Evolutionary conservation across 2,888 invertebrate species (phyloP).

Genomic region (Coleophora deauratella): DNA sequence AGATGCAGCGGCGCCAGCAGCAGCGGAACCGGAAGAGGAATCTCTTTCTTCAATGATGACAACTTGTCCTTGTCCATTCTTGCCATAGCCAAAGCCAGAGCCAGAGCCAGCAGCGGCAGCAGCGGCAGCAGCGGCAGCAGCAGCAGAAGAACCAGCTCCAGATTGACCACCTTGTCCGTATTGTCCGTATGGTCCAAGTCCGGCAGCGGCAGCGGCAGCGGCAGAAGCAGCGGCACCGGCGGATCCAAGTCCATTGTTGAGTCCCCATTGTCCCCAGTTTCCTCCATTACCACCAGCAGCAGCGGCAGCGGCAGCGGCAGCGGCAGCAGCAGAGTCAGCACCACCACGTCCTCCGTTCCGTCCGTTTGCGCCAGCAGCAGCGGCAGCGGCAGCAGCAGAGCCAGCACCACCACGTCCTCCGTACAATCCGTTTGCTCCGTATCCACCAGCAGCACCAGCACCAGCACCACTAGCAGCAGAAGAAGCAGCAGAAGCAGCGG

Average conservation of each 20-base stretch:
- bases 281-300: constrained; percentile 3
- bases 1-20: background rate
- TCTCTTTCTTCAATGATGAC: background rate
- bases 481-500: too few species aligned
- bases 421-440: too few species aligned
- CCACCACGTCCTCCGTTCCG: background rate
- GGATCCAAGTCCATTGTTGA: background rate
- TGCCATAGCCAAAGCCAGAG: background rate
- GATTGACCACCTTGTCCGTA: background rate
- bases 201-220: constrained; percentile 5
- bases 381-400: too few species aligned
- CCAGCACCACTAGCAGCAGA: too few species aligned
- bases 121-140: constrained; percentile 7
- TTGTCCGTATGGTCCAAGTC: constrained; percentile 2
- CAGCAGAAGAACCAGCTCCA: constrained; percentile 8
- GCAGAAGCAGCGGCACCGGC: background rate
- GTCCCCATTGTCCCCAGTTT: constrained; percentile 2
- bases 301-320: background rate
- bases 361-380: background rate
- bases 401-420: too few species aligned
- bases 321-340: too few species aligned
- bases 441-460: too few species aligned
- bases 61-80: background rate
- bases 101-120: constrained; percentile 1
- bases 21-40: background rate